Base-by-base conservation (phyloP, 2,797 vertebrate genomes). In the Xiphophorus birchmanni region DNA sequence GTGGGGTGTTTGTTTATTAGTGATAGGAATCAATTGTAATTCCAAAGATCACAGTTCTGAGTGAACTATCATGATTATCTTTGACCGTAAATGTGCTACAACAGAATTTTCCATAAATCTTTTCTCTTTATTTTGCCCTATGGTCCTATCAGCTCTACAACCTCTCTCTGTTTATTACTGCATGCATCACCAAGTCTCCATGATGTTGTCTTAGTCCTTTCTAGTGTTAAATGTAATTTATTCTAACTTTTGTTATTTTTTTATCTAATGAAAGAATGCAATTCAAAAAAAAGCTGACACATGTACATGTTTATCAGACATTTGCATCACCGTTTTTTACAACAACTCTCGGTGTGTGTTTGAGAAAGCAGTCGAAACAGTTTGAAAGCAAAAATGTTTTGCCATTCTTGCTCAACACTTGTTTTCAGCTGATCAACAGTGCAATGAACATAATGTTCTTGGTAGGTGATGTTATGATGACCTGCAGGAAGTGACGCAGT, bases 41-140 rank as follows among this genome's bases (percentile, higher is more conserved):
- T 26, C 54, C 32, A 60, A 54, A 65, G 54, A 74, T 73, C 75
- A 78, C 47, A 76, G 63, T 82, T 81, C 79, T 50, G 56, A 77
- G 73, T 7, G 37, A 35, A 75, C 74, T 52, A 56, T 81, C 40
- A 74, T 21, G 9, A 78, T 35, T 50, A 44, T 73, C 18, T 83
- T 47, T 35, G 71, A 35, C 35, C 2, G 3, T 80, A 82, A 82
- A 88, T 72, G 47, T 54, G 50, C 82, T 80, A 79, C 32, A 73
- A 75, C 47, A 42, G 85, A 82, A 82, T 88, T 82, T 80, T 73
- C 76, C 72, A 74, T 63, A 4, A 0, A n/a, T 37, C 72, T 74
- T 54, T n/a, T 71, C 7, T 73, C 9, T 35, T 72, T 63, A 45
- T 48, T 67, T 76, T 47, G 50, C 72, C 77, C 47, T 47, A 76